phyloP scores from a whole-genome alignment of 2,797 vertebrate genomes.

The Molossus molossus region DNA sequence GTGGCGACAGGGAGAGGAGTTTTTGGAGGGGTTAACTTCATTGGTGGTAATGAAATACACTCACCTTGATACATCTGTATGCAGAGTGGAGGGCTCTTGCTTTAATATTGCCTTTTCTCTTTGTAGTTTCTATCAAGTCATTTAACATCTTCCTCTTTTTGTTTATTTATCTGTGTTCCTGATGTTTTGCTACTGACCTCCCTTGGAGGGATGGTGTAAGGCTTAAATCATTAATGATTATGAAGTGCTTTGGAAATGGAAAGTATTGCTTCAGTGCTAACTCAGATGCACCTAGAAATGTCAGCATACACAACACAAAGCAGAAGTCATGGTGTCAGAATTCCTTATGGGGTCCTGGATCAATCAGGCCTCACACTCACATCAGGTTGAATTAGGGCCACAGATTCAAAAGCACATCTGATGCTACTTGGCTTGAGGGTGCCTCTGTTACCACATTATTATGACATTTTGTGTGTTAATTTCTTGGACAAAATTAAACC shows the following conservation, averaged over 20 bases:
- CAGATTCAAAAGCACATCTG: constrained; percentile 3
- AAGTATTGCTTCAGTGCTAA: constrained; percentile 61
- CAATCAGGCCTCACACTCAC: constrained; percentile 45
- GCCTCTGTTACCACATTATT: constrained; percentile 65
- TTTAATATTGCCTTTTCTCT: not conserved
- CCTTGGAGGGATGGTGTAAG: constrained; percentile 66
- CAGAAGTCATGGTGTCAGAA: constrained; percentile 56
- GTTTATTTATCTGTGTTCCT: constrained; percentile 49
- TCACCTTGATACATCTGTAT: not conserved
- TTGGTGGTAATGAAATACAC: not conserved
- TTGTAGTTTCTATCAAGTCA: not conserved
- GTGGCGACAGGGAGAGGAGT: not conserved
- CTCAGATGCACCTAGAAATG: constrained; percentile 37
- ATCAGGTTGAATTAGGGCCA: constrained; percentile 69
- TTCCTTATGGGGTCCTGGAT: not conserved
- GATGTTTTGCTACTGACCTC: constrained; percentile 75
- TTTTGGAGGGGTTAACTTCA: not conserved
- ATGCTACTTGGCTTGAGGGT: constrained; percentile 64
- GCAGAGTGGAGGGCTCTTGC: not conserved
- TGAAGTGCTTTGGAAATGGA: constrained; percentile 69
- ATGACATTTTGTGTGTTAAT: constrained; percentile 76
- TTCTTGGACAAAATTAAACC: constrained; percentile 67
- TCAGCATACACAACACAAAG: not conserved
- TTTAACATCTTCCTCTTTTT: constrained; percentile 58
- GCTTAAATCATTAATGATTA: constrained; percentile 79